These are phyloP conservation scores for Mobula birostris DNA, from an alignment of 2,113 vertebrate genomes.

Conservation along the genomic window DNA sequence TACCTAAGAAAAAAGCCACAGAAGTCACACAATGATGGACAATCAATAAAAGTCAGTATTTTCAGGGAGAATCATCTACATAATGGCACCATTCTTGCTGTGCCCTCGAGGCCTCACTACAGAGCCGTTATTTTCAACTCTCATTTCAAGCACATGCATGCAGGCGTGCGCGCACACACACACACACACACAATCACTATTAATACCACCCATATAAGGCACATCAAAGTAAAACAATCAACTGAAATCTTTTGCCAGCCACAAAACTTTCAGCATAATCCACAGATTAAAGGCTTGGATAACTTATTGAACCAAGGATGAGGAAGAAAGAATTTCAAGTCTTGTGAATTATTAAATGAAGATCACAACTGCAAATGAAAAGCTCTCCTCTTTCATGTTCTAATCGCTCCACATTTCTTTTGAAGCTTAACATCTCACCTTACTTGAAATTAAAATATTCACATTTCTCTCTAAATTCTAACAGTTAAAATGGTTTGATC, in stretches of 20 bases:
- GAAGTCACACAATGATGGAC: not conserved
- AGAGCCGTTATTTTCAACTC: too few relatives aligned
- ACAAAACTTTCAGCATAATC: not conserved
- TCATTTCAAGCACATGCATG: not conserved
- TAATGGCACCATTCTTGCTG: too few relatives aligned
- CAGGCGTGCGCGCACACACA: not conserved
- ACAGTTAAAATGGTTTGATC: not conserved
- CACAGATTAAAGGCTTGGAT: not conserved
- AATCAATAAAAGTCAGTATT: not conserved
- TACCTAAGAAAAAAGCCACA: not conserved
- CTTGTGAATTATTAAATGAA: not conserved
- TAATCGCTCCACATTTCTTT: not conserved
- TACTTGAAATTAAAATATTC: constrained; percentile 32
- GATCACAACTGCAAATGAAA: not conserved
- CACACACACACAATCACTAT: not conserved
- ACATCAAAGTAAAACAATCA: not conserved
- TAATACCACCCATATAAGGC: not conserved
- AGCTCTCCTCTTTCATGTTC: constrained; percentile 12
- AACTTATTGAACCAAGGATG: not conserved
- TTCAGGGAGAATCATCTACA: too few relatives aligned
- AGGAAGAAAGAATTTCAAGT: not conserved
- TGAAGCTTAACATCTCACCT: not conserved
- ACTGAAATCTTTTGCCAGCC: not conserved
- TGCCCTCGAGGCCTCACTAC: too few relatives aligned
- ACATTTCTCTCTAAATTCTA: constrained; percentile 16